phyloP scores from a whole-genome alignment of 2,797 vertebrate species.

The Triplophysa yarkandensis region DNA sequence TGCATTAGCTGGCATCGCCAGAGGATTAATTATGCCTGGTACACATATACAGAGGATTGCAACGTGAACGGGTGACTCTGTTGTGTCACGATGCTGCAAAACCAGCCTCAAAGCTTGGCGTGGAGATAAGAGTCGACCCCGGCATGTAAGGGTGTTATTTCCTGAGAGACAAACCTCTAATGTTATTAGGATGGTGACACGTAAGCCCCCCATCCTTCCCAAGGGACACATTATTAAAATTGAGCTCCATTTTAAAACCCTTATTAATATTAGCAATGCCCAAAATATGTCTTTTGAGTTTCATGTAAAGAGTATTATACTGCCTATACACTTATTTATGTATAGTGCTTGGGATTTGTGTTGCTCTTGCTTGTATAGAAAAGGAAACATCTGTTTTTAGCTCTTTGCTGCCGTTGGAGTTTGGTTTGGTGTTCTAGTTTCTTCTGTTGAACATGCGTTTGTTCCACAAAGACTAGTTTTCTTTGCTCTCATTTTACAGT shows the following conservation, averaged over 20 bases:
- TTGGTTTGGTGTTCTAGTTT: conserved; percentile 42
- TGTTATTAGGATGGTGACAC: conserved; percentile 19
- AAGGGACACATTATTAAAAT: background rate
- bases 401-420: conserved; percentile 5
- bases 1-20: conserved; percentile 42
- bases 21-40: conserved; percentile 54
- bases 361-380: background rate
- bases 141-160: background rate
- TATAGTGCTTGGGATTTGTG: background rate
- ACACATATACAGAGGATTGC: conserved; percentile 29
- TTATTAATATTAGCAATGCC: background rate
- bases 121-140: conserved; percentile 19
- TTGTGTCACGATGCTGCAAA: conserved; percentile 25
- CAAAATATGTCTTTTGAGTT: background rate
- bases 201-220: background rate
- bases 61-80: conserved; percentile 28
- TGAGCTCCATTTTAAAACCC: background rate
- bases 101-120: conserved; percentile 26
- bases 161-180: conserved; percentile 16
- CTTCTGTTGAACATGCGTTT: conserved; percentile 11
- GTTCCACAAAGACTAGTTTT: conserved; percentile 20
- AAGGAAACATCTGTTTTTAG: conserved; percentile 24
- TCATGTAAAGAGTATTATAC: background rate
- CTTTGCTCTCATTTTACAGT: conserved; percentile 18
- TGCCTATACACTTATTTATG: background rate